These are phyloP conservation scores for Cydia pomonella DNA, from an alignment of 1,140 invertebrate genomes.

Conservation along the genomic window DNA sequence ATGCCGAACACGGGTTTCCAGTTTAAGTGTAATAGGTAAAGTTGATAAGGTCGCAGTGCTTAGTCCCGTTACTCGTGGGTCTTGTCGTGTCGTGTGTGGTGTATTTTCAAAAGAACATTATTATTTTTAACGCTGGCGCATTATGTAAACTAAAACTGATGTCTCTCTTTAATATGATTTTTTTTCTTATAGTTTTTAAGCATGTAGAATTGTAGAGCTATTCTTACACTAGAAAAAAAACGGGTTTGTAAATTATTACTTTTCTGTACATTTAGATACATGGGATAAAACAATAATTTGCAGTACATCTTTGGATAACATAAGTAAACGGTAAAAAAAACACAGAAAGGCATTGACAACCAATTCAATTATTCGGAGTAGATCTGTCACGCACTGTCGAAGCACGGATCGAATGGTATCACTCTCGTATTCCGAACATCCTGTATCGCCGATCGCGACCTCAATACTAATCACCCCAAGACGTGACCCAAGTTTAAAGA, in stretches of 20 bases:
- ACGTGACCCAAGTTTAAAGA: conserved; percentile 48
- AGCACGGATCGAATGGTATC: conserved; percentile 42
- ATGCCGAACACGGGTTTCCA: conserved; percentile 17
- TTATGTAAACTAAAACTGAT: neutral
- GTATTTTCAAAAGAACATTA: neutral
- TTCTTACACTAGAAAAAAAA: too few relatives aligned
- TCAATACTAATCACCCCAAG: conserved; percentile 53
- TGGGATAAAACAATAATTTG: too few relatives aligned
- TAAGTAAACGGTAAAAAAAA: neutral
- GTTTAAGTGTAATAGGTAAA: conserved; percentile 23
- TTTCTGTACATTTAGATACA: too few relatives aligned
- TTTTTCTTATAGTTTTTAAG: neutral
- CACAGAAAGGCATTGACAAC: neutral
- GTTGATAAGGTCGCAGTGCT: conserved; percentile 6
- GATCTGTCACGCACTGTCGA: conserved; percentile 40
- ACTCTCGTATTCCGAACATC: conserved; percentile 50
- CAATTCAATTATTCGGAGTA: conserved; percentile 26
- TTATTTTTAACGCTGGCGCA: neutral
- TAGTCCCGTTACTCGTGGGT: conserved; percentile 5
- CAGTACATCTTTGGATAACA: too few relatives aligned
- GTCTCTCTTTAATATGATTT: neutral
- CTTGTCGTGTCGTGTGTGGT: neutral
- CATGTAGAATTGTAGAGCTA: too few relatives aligned
- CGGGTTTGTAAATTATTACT: too few relatives aligned
- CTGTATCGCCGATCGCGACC: conserved; percentile 42